These are phyloP conservation scores for Sesamia inferens DNA, from an alignment of 2,888 invertebrate species.

Conservation along the genomic window DNA sequence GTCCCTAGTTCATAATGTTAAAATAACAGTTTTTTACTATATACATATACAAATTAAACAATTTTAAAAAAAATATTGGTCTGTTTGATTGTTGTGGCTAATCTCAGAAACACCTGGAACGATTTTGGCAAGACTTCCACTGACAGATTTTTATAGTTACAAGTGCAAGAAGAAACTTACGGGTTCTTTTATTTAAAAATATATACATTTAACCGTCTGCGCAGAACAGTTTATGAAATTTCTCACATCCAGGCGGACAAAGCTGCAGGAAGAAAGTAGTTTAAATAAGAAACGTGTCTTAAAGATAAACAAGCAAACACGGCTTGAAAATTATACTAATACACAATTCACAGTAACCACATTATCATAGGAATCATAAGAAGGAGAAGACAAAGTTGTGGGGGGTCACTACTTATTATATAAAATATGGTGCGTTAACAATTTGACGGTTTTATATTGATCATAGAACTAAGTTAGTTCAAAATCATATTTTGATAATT, in stretches of 20 bases:
- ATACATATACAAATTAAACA: background rate
- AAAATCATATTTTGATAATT: slow-evolving; percentile 24
- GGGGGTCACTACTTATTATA: slow-evolving; percentile 45
- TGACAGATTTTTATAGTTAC: background rate
- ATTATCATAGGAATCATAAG: slow-evolving; percentile 50
- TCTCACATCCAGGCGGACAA: too few relatives aligned
- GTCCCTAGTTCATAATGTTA: background rate
- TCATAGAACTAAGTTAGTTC: slow-evolving; percentile 10
- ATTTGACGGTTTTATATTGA: slow-evolving; percentile 35
- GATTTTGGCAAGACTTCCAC: background rate
- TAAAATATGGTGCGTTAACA: slow-evolving; percentile 36
- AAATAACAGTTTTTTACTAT: background rate
- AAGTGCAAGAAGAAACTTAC: background rate
- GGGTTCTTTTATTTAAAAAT: background rate
- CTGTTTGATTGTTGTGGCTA: background rate
- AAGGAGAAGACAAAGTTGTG: slow-evolving; percentile 43
- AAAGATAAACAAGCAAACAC: slow-evolving; percentile 6
- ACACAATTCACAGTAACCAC: slow-evolving; percentile 21
- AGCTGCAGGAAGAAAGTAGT: background rate
- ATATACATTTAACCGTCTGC: background rate
- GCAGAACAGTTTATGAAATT: background rate
- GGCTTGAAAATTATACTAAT: slow-evolving; percentile 23
- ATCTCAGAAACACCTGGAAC: background rate
- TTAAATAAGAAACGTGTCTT: slow-evolving; percentile 4
- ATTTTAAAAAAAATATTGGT: background rate